Evolutionary conservation across 2,888 invertebrate species (phyloP).

Genomic region (Caenorhabditis doughertyi): DNA sequence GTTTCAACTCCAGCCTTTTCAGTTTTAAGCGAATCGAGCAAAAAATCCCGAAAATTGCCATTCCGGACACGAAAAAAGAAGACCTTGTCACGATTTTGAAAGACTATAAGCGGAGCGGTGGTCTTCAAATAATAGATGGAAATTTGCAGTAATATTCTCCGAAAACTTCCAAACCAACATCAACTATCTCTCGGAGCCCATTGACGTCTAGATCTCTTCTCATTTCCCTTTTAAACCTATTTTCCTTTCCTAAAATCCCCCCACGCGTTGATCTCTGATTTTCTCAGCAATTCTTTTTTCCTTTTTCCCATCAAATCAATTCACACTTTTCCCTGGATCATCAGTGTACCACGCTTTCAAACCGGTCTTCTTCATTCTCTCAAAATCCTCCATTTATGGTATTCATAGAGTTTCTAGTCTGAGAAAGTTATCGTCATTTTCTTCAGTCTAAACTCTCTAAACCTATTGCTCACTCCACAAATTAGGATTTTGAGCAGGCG

Average conservation of each 20-base stretch:
- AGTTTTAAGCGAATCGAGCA: no score
- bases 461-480: no score
- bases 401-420: neutral
- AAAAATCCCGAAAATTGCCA: no score
- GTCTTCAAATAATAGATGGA: no score
- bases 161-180: conserved; percentile 93
- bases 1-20: no score
- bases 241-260: conserved; percentile 3
- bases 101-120: no score
- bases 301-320: neutral
- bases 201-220: conserved; percentile 90
- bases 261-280: conserved; percentile 52
- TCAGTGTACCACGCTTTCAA: conserved; percentile 44
- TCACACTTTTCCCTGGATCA: conserved; percentile 28
- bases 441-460: no score
- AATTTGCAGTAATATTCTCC: no score
- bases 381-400: conserved; percentile 17
- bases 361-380: conserved; percentile 36
- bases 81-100: no score
- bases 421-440: no score
- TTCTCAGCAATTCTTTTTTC: conserved; percentile 43
- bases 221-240: neutral
- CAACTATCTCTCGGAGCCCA: conserved; percentile 94
- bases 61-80: no score
- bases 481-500: no score